Base-by-base conservation (phyloP, 2,113 vertebrate species). In the Smithornis capensis region DNA sequence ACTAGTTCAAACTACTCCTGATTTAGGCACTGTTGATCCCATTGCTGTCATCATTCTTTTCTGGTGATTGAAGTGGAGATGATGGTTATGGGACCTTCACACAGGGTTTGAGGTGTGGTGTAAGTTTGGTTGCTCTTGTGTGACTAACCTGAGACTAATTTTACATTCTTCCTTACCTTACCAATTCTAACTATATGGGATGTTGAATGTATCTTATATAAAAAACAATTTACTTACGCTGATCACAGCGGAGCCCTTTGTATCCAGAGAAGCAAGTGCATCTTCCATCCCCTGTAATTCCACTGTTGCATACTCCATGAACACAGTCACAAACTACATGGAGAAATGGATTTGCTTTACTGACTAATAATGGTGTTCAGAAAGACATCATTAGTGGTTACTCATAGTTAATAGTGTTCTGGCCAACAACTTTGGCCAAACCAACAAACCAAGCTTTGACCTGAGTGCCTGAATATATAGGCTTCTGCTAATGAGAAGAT, bases 241-340 rank as follows among this genome's bases (percentile, higher is more conserved):
- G 94, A 49, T 99, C 98, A 90, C 99, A 99, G 52, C 29, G 94
- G 33, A 92, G 91, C 53, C 99, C 99, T 31, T 85, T 96, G 92
- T 99, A 99, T 6, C 98, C 98, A n/a, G 99, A 99, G 44, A 98
- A 96, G 90, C 99, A 99, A 14, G 95, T 95, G 65, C 99, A 99
- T 38, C 49, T 94, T 6, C 99, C 99, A 7, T 98, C 87, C 3
- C 99, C 99, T 5, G 47, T 65, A 12, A 98, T 52, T 7, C 99
- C 99, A 23, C 90, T 94, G 92, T 94, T 97, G 96, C 99, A 99
- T 6, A 98, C 47, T 16, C 99, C 99, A 8, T 99, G 99, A 75
- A 98, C 50, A 37, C 99, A 99, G n/a, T 40, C 92, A 60, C 99
- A 99, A 28, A 93, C 99, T 99, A 35, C 2, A 31, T 40, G 57